These are phyloP conservation scores for Drosophila affinis DNA, from an alignment of 2,888 invertebrate genomes.

Conservation along the genomic window DNA sequence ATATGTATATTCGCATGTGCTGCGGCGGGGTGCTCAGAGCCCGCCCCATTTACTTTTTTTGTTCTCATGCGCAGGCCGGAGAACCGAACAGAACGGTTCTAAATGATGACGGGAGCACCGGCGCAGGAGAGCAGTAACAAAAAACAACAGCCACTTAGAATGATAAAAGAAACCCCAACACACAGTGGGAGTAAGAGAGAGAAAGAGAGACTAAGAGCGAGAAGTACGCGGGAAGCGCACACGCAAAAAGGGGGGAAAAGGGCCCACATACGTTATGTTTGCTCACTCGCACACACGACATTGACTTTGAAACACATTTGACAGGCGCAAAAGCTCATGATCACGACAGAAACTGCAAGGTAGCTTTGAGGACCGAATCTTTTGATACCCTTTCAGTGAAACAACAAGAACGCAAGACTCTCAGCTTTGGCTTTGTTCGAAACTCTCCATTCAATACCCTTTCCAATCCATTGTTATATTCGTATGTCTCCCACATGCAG, in stretches of 20 bases:
- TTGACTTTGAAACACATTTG: slow-evolving; percentile 83
- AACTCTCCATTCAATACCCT: neutral
- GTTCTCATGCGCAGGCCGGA: slow-evolving; percentile 43
- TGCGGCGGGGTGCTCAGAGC: slow-evolving; percentile 37
- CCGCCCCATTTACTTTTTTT: slow-evolving; percentile 66
- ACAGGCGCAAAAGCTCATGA: slow-evolving; percentile 50
- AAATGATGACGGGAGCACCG: slow-evolving; percentile 73
- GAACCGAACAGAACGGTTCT: slow-evolving; percentile 61
- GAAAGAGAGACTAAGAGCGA: slow-evolving; percentile 6
- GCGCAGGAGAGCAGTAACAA: slow-evolving; percentile 17
- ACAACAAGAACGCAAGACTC: neutral
- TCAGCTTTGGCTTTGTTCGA: neutral
- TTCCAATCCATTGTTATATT: too few relatives aligned
- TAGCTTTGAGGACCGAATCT: neutral
- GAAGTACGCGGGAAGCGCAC: slow-evolving; percentile 24
- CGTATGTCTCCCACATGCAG: too few relatives aligned
- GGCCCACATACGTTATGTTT: slow-evolving; percentile 20
- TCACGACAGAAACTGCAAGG: slow-evolving; percentile 39
- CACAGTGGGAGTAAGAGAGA: slow-evolving; percentile 7
- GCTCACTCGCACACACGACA: slow-evolving; percentile 59
- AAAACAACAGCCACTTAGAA: slow-evolving; percentile 38
- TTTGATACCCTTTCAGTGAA: neutral
- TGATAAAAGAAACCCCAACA: slow-evolving; percentile 47
- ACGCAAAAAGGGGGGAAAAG: slow-evolving; percentile 44
- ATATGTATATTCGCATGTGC: slow-evolving; percentile 23